Evolutionary conservation across 2,888 invertebrate species (phyloP).

Genomic region (Drosophila phalerata): DNA sequence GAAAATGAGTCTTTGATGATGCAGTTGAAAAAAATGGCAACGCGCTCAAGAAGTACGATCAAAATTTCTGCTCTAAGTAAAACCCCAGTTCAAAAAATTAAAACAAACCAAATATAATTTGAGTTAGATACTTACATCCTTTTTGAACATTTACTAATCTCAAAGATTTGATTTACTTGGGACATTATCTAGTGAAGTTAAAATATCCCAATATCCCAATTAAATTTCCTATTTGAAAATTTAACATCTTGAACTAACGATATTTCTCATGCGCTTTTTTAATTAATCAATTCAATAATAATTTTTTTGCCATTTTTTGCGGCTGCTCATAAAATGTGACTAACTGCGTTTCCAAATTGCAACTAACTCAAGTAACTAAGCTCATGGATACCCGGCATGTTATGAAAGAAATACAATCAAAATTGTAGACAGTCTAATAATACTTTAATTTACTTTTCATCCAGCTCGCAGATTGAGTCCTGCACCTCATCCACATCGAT

Average conservation of each 20-base stretch:
- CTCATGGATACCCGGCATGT: constrained; percentile 23
- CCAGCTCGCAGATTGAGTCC: constrained; percentile 90
- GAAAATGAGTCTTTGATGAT: constrained; percentile 98
- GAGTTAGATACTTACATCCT: constrained; percentile 25
- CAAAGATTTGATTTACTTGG: constrained; percentile 4
- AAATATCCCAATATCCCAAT: constrained; percentile 1
- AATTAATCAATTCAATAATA: constrained; percentile 22
- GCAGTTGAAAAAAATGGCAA: constrained; percentile 98
- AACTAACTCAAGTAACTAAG: constrained; percentile 24
- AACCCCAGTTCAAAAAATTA: constrained; percentile 11
- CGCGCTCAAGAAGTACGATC: constrained; percentile 91
- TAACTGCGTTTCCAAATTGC: constrained; percentile 29
- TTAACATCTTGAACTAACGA: constrained; percentile 51
- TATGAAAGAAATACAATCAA: not conserved
- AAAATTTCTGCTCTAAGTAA: constrained; percentile 37
- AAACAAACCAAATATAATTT: not conserved
- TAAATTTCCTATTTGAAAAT: constrained; percentile 7
- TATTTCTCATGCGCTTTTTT: constrained; percentile 63
- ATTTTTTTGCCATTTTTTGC: constrained; percentile 86
- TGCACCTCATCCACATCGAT: constrained; percentile 88
- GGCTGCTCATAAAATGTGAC: constrained; percentile 84
- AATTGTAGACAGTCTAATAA: not conserved
- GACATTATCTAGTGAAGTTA: too few species aligned
- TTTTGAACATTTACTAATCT: constrained; percentile 40
- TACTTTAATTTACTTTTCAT: not conserved